Percentiles rank a stretch among this genome's conserved stretches.
Evolutionary conservation across 2,797 vertebrate species (phyloP).

Genomic region (Balearica regulorum): DNA sequence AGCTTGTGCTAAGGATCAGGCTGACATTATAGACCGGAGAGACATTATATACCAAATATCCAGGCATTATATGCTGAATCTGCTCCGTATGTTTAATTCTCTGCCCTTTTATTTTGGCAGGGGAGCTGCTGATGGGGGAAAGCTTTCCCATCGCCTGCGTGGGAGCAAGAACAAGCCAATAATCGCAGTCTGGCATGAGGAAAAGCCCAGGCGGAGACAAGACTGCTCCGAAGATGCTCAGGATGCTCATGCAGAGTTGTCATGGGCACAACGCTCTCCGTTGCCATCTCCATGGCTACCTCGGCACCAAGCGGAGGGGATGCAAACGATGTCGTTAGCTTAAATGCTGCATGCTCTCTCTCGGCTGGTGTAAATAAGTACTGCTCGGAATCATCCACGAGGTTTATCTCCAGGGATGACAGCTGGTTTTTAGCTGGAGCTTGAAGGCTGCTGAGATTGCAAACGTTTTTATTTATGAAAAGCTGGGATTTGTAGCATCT

Average conservation of each 20-base stretch:
- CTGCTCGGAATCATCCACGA: not conserved
- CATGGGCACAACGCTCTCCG: not conserved
- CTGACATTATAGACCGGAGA: not conserved
- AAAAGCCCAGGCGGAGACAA: not conserved
- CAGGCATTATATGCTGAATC: not conserved
- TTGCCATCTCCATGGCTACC: conserved; percentile 2
- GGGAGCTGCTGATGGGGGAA: not conserved
- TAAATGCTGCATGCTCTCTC: not conserved
- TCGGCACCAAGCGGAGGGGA: not conserved
- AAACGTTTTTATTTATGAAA: not conserved
- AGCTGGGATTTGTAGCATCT: not conserved
- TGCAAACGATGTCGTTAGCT: not conserved
- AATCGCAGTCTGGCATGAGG: accelerated
- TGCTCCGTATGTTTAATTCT: not conserved
- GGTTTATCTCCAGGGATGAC: accelerated
- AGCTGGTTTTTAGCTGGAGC: accelerated
- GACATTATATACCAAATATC: not conserved
- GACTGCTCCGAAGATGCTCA: not conserved
- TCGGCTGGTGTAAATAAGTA: not conserved
- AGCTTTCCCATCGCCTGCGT: accelerated
- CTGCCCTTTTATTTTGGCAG: not conserved
- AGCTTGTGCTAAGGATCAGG: not conserved
- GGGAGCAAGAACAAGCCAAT: not conserved
- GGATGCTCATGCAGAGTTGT: not conserved
- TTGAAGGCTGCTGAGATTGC: not conserved